phyloP scores from a whole-genome alignment of 2,888 invertebrate genomes.

The Meghimatium bilineatum region DNA sequence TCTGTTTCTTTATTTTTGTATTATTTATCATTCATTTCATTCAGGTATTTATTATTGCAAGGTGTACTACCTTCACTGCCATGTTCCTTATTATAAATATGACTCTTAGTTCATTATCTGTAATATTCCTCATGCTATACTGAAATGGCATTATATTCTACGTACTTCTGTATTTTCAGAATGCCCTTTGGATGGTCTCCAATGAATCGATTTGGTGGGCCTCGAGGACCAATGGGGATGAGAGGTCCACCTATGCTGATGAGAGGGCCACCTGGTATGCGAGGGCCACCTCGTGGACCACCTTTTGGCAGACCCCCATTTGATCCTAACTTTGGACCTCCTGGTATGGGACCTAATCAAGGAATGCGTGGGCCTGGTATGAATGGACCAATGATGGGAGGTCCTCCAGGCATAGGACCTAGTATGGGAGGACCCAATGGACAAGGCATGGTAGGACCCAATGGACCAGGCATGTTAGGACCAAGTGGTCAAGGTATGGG shows the following conservation, averaged over 20 bases:
- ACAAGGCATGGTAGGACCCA: slow-evolving; percentile 36
- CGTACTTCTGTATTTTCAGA: background rate
- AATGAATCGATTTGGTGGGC: slow-evolving; percentile 42
- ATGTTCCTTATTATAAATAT: too few species aligned
- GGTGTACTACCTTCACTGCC: too few species aligned
- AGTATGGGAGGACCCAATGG: slow-evolving; percentile 61
- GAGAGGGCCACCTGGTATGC: slow-evolving; percentile 47
- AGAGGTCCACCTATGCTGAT: slow-evolving; percentile 47
- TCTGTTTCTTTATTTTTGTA: too few species aligned
- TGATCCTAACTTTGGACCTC: slow-evolving; percentile 80
- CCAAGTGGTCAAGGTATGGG: slow-evolving; percentile 61
- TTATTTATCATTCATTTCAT: too few species aligned
- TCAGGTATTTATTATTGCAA: too few species aligned
- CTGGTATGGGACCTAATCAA: slow-evolving; percentile 62
- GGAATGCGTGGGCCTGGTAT: slow-evolving; percentile 75
- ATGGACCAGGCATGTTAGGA: slow-evolving; percentile 34
- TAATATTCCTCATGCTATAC: too few species aligned
- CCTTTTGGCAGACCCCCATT: slow-evolving; percentile 45
- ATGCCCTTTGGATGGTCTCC: slow-evolving; percentile 46
- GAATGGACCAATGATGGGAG: slow-evolving; percentile 53
- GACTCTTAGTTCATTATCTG: too few species aligned
- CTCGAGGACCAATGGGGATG: slow-evolving; percentile 40
- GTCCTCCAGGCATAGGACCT: slow-evolving; percentile 36
- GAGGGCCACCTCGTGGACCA: slow-evolving; percentile 42
- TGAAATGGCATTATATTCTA: background rate